phyloP scores from a whole-genome alignment of 2,797 vertebrate species.

The Tangara arthus region DNA sequence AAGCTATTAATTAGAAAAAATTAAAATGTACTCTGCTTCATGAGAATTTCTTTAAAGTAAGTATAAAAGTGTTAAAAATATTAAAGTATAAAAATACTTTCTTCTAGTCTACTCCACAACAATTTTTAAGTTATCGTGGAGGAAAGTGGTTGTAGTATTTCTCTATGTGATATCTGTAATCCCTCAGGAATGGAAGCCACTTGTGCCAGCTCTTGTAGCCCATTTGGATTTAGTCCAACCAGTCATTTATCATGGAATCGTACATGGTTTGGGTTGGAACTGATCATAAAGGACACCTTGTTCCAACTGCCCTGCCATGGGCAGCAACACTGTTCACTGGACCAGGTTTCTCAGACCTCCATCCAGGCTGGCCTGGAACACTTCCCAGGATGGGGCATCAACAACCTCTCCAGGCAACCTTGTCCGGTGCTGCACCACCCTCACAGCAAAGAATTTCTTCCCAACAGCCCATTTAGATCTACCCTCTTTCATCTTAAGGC shows the following conservation, averaged over 20 bases:
- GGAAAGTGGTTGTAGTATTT: accelerated
- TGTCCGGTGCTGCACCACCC: not conserved
- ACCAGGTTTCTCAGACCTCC: not conserved
- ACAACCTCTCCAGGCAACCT: not conserved
- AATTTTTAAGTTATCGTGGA: not conserved
- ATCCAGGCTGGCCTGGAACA: not conserved
- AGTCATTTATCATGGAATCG: not conserved
- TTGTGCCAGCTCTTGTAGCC: accelerated
- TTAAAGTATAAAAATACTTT: not conserved
- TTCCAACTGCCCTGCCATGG: not conserved
- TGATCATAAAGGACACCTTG: not conserved
- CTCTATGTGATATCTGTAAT: not conserved
- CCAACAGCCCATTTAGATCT: not conserved
- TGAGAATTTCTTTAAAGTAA: not conserved
- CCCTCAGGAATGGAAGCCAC: not conserved
- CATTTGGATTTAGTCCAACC: not conserved
- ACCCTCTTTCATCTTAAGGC: not conserved
- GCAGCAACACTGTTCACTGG: not conserved
- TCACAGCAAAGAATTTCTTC: not conserved
- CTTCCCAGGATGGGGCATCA: not conserved
- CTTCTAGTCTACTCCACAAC: not conserved
- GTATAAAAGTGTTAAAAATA: not conserved
- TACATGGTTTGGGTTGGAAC: not conserved
- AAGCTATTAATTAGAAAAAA: not conserved
- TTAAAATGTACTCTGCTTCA: not conserved